Evolutionary conservation across 2,113 vertebrate species (phyloP), one percentile per base, ranked within the genome.

Genomic region (Cavia aperea): DNA sequence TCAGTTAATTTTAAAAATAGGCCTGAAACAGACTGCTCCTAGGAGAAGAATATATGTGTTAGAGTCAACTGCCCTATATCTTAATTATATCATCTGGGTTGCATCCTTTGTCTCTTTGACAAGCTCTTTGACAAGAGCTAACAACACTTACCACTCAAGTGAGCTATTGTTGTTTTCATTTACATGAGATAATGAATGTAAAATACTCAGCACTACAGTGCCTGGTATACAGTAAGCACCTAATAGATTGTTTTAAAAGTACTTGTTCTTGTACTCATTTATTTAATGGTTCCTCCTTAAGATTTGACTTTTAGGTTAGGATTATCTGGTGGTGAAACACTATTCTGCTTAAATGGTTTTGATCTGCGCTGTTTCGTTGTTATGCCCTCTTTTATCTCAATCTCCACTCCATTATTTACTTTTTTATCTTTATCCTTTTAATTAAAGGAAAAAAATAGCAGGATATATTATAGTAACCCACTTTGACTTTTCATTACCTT

Each of bases 1-100:
- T 79, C 31, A 86, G 46, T 93, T 75, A 63, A 81, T 29, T 90
- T 92, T 72, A 63, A 93, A 87, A 79, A 23, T 26, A 83, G 43
- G 29, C 62, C 56, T 29, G 46, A 66, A 33, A 24, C 26, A 89
- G 58, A 23, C n/a, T 51, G 6, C 33, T n/a, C 26, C 72, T 39
- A 26, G n/a, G 56, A 49, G 9, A 33, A 11, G 15, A 58, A 56
- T 68, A 54, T 29, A 75, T 83, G 75, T n/a, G 7, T 51, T 85
- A 36, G 4, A 56, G 66, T 43, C 77, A 60, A 70, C 1, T 0
- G 36, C 31, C n/a, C 39, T 72, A 11, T 51, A 49, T 13, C 4
- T 79, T 87, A 77, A 81, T 46, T 16, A 0, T 18, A 9, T 70
- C 46, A 65, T 39, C 29, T 88, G 82, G 10, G 51, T 24, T 46